Evolutionary conservation across 2,888 invertebrate species (phyloP).

Genomic region (Perithous albicinctus): DNA sequence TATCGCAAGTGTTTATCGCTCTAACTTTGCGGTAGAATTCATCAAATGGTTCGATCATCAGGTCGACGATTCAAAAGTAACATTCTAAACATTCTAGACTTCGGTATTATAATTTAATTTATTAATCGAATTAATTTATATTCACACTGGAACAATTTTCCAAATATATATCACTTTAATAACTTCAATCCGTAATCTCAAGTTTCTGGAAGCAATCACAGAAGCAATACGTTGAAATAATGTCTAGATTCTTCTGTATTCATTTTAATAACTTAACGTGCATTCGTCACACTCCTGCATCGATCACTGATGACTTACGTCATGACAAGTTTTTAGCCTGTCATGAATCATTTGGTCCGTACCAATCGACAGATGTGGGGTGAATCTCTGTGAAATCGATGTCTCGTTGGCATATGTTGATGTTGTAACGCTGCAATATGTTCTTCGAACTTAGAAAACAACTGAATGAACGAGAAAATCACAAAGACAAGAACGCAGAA

Average conservation of each 20-base stretch:
- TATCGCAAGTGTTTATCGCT: background rate
- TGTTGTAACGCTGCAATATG: background rate
- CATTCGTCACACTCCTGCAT: slow-evolving; percentile 26
- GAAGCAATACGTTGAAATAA: background rate
- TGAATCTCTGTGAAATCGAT: slow-evolving; percentile 79
- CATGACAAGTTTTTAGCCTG: slow-evolving; percentile 41
- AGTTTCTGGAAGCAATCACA: background rate
- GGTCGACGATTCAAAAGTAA: too few relatives aligned
- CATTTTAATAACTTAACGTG: background rate
- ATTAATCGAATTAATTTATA: too few relatives aligned
- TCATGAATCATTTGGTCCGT: too few relatives aligned
- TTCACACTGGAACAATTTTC: too few relatives aligned
- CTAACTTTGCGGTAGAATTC: background rate
- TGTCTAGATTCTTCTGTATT: background rate
- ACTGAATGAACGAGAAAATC: background rate
- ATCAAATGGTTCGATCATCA: background rate
- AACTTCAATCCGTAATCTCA: too few relatives aligned
- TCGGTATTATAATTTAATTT: too few relatives aligned
- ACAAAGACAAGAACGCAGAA: background rate
- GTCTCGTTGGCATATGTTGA: slow-evolving; percentile 79
- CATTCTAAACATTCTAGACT: too few relatives aligned
- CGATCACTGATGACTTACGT: slow-evolving; percentile 42
- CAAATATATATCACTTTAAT: too few relatives aligned
- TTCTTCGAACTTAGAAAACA: background rate
- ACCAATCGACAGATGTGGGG: slow-evolving; percentile 72